phyloP scores from a whole-genome alignment of 2,888 invertebrate genomes.

The Erebia epiphron region DNA sequence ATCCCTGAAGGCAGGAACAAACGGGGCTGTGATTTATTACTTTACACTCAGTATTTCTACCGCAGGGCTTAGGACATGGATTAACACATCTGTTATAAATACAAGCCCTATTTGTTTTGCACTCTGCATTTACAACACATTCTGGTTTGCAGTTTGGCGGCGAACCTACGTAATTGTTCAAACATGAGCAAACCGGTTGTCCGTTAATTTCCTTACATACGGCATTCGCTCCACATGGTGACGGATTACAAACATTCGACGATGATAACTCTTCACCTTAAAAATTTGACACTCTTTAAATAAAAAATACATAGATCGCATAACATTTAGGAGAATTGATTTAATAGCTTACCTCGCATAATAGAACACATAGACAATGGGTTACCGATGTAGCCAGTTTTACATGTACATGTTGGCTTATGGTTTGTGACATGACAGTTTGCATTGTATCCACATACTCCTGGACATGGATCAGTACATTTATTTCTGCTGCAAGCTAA shows the following conservation, averaged over 20 bases:
- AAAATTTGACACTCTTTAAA: constrained; percentile 39
- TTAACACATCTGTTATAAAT: constrained; percentile 86
- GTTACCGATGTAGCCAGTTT: constrained; percentile 85
- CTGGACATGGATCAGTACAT: constrained; percentile 87
- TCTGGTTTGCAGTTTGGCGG: constrained; percentile 86
- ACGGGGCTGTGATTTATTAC: constrained; percentile 88
- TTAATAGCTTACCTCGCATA: constrained; percentile 60
- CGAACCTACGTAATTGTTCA: constrained; percentile 85
- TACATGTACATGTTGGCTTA: constrained; percentile 85
- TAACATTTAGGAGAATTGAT: background rate
- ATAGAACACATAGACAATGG: constrained; percentile 81
- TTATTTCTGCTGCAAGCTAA: constrained; percentile 85
- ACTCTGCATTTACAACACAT: constrained; percentile 86
- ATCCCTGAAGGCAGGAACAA: constrained; percentile 86
- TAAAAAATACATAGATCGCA: background rate
- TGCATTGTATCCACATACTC: constrained; percentile 87
- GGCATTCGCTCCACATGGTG: constrained; percentile 88
- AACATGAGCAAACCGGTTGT: constrained; percentile 88
- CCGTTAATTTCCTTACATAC: constrained; percentile 88
- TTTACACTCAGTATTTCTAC: constrained; percentile 86
- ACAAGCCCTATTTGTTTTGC: constrained; percentile 85
- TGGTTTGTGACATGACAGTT: constrained; percentile 86
- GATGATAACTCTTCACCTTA: constrained; percentile 61
- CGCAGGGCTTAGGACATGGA: constrained; percentile 87
- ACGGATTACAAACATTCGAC: constrained; percentile 87